These are phyloP conservation scores for Nomada ferruginata DNA, from an alignment of 2,888 invertebrate genomes.

Conservation along the genomic window DNA sequence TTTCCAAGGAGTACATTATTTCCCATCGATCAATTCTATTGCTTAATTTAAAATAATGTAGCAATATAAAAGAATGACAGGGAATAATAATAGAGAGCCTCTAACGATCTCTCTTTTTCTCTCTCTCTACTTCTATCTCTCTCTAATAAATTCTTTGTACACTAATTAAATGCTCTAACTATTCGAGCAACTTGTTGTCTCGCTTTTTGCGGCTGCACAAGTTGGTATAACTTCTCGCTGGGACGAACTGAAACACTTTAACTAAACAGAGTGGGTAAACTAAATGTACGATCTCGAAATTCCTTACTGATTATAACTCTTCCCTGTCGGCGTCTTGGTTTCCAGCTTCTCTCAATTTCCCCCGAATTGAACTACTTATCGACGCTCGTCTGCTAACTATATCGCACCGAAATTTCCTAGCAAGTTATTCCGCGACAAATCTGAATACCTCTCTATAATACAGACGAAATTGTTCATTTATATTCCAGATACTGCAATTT, in stretches of 20 bases:
- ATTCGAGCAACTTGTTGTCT: slow-evolving; percentile 32
- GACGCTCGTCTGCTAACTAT: slow-evolving; percentile 39
- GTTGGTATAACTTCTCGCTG: slow-evolving; percentile 26
- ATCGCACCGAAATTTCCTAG: slow-evolving; percentile 39
- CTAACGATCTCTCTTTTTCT: background rate
- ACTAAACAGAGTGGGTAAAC: slow-evolving; percentile 37
- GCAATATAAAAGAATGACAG: too few species aligned
- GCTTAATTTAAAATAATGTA: too few species aligned
- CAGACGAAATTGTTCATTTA: too few species aligned
- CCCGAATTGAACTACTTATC: slow-evolving; percentile 60
- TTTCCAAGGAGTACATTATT: too few species aligned
- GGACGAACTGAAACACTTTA: slow-evolving; percentile 27
- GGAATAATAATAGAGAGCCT: background rate
- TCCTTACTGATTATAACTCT: slow-evolving; percentile 56
- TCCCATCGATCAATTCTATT: too few species aligned
- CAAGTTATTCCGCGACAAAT: slow-evolving; percentile 19
- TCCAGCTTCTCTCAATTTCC: slow-evolving; percentile 60
- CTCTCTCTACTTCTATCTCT: background rate
- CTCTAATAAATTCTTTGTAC: slow-evolving; percentile 1
- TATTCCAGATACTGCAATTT: too few species aligned
- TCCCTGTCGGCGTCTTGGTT: slow-evolving; percentile 33
- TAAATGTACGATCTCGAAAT: slow-evolving; percentile 51
- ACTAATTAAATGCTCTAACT: slow-evolving; percentile 27
- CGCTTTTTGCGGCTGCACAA: slow-evolving; percentile 37
- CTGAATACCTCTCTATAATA: background rate